Percentiles rank a stretch among this genome's conserved stretches.
phyloP scores from a whole-genome alignment of 2,113 vertebrate species.

The Alosa alosa region DNA sequence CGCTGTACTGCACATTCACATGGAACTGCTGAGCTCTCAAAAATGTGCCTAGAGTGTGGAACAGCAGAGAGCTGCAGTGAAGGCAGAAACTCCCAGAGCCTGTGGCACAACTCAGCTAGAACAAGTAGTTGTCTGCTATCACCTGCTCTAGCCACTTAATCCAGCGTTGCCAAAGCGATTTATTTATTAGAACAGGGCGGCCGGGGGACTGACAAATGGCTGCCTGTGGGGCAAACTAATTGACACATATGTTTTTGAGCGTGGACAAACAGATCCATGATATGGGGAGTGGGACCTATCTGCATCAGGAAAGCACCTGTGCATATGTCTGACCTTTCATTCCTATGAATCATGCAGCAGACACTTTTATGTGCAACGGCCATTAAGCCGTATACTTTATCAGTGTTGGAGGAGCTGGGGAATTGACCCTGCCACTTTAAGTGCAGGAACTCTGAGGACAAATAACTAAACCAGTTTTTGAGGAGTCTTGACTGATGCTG shows the following conservation, averaged over 20 bases:
- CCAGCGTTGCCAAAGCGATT: neutral
- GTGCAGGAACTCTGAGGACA: neutral
- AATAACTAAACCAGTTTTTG: neutral
- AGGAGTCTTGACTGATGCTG: neutral
- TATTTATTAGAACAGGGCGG: constrained; percentile 14
- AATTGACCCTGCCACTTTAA: constrained; percentile 4
- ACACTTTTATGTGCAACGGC: neutral
- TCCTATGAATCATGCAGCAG: neutral
- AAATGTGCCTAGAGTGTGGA: neutral
- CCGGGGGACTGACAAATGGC: neutral
- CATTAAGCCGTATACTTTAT: neutral
- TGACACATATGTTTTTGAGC: constrained; percentile 7
- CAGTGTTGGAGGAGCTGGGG: neutral
- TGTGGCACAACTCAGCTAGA: neutral
- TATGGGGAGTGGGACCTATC: neutral
- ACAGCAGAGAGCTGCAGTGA: constrained; percentile 8
- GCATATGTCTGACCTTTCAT: neutral
- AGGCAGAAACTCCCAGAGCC: neutral
- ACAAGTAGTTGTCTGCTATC: neutral
- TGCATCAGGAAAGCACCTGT: neutral
- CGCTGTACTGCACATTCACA: constrained; percentile 14
- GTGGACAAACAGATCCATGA: neutral
- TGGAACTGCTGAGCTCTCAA: constrained; percentile 18
- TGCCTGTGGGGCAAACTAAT: constrained; percentile 11
- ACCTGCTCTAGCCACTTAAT: neutral